Evolutionary conservation across 2,113 vertebrate genomes (phyloP).

Genomic region (Isurus oxyrinchus): DNA sequence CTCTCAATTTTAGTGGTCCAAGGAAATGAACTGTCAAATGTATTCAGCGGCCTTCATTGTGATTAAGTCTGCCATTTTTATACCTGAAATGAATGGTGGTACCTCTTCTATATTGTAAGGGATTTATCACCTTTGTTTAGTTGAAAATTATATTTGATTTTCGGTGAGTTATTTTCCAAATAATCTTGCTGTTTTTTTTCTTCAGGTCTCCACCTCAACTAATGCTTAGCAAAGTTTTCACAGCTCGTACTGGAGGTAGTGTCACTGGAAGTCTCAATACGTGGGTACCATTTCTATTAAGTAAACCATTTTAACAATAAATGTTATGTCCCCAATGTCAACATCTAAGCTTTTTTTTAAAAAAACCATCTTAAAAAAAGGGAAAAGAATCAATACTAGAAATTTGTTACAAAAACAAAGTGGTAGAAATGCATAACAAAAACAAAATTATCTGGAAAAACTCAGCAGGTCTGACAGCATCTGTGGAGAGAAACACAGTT

Average conservation of each 20-base stretch:
- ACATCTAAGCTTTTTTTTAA: neutral
- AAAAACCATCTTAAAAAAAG: neutral
- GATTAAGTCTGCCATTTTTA: neutral
- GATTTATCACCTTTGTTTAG: neutral
- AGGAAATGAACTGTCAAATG: neutral
- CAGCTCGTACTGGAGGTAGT: conserved; percentile 87
- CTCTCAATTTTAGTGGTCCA: neutral
- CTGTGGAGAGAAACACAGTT: too few relatives aligned
- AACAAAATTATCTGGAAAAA: too few relatives aligned
- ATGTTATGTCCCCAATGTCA: neutral
- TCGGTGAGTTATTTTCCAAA: neutral
- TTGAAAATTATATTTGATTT: neutral
- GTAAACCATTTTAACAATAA: neutral
- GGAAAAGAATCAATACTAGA: neutral
- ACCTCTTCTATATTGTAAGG: neutral
- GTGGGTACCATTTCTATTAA: conserved; percentile 60
- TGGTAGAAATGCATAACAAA: neutral
- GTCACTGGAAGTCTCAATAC: conserved; percentile 94
- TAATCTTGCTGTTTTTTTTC: neutral
- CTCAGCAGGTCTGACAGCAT: too few relatives aligned
- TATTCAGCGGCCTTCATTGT: neutral
- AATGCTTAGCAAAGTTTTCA: conserved; percentile 99
- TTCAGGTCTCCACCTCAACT: conserved; percentile 89
- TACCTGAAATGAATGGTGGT: neutral
- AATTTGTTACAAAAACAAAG: neutral